Base-by-base conservation (phyloP, 2,113 vertebrate genomes). In the Dromiciops gliroides region DNA sequence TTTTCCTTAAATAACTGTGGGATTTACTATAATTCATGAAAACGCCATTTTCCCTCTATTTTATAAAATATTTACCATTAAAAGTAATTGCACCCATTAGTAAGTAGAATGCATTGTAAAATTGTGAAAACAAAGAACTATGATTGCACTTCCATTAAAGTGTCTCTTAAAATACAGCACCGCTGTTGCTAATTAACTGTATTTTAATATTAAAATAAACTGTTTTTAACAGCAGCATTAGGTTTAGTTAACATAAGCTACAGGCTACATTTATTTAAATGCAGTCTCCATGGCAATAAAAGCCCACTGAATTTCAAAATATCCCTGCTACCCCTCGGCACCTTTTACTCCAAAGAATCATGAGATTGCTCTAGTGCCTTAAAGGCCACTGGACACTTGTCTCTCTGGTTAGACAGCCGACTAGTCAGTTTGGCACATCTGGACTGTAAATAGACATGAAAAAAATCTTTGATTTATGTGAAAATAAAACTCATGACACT, bases 381-480 rank as follows among this genome's bases (percentile, higher is more conserved):
- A 97, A 47, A 97, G 98, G 98, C 99, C 98, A 98, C 98, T 98
- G 98, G 97, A 98, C 98, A 95, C 97, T 97, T 97, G 96, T 97
- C 98, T 95, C 95, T 93, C 98, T 98, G 97, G 98, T 98, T 98
- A 23, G 96, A 97, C 98, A 98, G 97, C 94, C 98, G 98, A 98
- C 96, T 93, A 98, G 97, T 99, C 99, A 98, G 98, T 99, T 99
- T 99, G 99, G 99, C 99, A 99, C 99, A 97, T 98, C n/a, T 98
- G 97, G 97, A 98, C 98, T 98, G 97, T 98, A 98, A 98, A 98
- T 97, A 98, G 98, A 98, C 98, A 98, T 98, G 96, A 97, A 98
- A 98, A 98, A 98, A 98, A 96, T 96, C 97, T 98, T 97, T 98
- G 97, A 98, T 97, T 98, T 96, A 96, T 96, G 97, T 98, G 98